Base-by-base conservation (phyloP, 2,797 vertebrate genomes). In the Dipus sagitta region DNA sequence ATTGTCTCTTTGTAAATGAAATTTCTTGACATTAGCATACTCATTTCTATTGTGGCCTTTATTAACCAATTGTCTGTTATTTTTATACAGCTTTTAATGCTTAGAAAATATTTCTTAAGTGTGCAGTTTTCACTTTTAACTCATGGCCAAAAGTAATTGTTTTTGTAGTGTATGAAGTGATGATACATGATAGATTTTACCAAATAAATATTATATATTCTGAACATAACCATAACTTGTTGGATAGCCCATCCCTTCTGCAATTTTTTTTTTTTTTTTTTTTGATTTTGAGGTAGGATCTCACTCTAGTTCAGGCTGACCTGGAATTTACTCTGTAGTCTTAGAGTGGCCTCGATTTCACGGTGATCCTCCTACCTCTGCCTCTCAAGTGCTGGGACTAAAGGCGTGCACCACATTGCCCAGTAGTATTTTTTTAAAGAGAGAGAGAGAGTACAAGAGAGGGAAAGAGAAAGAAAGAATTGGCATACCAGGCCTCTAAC, bases 31-130 rank as follows among this genome's bases (percentile, higher is more conserved):
- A 14, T 65, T 71, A 68, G 3, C 42, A 20, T 47, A 32, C 75
- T 92, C 30, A 14, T 84, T 62, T 84, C 80, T 42, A 72, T 74
- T 47, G 11, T 62, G 54, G 71, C 78, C 47, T 90, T 62, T 92
- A 67, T 30, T 83, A 68, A 68, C 26, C 21, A 78, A 7, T 15
- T 14, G 54, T 58, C 54, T 58, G 54, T 47, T 58, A 58, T 4
- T 58, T 42, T 38, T 23, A 11, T 21, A 38, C n/a, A 72, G n/a
- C 21, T 74, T 72, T 70, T 10, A 38, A 38, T 58, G 54, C 17
- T 58, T 58, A 47, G 54, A 58, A 58, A 17, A 58, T 58, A 58
- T 15, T 58, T 58, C 54, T 72, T 78, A 34, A 82, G 42, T 71
- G 62, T 72, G 65, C 47, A 47, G 67, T 91, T 92, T 32, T 42